Evolutionary conservation across 2,113 vertebrate genomes (phyloP), one percentile per base, ranked within the genome.

Genomic region (Archocentrus centrarchus): DNA sequence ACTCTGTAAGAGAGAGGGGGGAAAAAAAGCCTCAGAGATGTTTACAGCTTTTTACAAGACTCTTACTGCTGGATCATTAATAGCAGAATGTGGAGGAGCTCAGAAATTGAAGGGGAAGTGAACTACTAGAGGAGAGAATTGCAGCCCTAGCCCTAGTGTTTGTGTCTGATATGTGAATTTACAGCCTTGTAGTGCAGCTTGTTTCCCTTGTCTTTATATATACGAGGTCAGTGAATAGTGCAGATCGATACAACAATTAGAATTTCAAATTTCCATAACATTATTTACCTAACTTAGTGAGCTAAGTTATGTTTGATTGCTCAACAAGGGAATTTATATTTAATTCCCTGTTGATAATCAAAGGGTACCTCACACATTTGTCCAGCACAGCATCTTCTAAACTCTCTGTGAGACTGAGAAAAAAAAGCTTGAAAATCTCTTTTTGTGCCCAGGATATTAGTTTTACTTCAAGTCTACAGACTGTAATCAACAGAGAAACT

Each of bases 11-110:
- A 81, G 50, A 35, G 6, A 35, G 6, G 6, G 6, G 6, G 6
- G 20, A 79, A 60, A 13, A 15, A 79, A 81, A 60, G 64, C 78
- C 64, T 83, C 63, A 81, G 77, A 88, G 62, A 44, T 77, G 79
- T 84, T 86, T 79, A 76, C 55, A 35, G 76, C 63, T 62, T 85
- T 81, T 81, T 77, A 39, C 14, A 53, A 68, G 30, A 44, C 24
- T 83, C 53, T 60, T 35, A 60, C 55, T 22, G 63, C 68, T 35
- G 50, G 39, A 37, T 81, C 78, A 82, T 75, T 79, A 75, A 81
- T 17, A 84, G 62, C n/a, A 82, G 27, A 85, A 68, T 53, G 27
- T 57, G 24, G 15, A 77, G 58, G 59, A 73, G 61, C 58, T 77
- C 76, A 73, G 79, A 79, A 66, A 70, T 70, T 50, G 77, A 86